Evolutionary conservation across 2,797 vertebrate genomes (phyloP).

Genomic region (Sebastes wilsoni): DNA sequence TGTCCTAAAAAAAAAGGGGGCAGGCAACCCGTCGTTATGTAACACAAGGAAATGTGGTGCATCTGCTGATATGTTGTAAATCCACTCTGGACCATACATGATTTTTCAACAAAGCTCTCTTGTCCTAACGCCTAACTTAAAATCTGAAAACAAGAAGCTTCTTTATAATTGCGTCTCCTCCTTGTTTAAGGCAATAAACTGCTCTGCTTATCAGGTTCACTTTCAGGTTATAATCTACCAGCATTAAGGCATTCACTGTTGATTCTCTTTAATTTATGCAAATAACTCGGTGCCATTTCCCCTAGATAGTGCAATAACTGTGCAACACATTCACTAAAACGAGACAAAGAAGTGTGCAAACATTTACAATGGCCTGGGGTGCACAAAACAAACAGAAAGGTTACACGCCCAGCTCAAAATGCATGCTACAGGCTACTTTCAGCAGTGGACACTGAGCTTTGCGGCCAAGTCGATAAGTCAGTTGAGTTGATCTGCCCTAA

Average conservation of each 20-base stretch:
- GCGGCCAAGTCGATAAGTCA: neutral
- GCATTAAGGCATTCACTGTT: neutral
- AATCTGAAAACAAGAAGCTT: slow-evolving; percentile 37
- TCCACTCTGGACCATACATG: slow-evolving; percentile 57
- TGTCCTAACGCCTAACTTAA: slow-evolving; percentile 50
- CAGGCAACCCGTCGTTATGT: slow-evolving; percentile 67
- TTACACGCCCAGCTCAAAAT: neutral
- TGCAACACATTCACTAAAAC: neutral
- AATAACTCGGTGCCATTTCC: neutral
- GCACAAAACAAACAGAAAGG: neutral
- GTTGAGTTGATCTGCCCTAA: neutral
- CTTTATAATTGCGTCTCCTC: slow-evolving; percentile 9
- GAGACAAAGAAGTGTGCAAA: slow-evolving; percentile 24
- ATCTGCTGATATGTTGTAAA: slow-evolving; percentile 78
- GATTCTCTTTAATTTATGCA: neutral
- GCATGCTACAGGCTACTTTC: neutral
- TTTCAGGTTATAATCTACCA: neutral
- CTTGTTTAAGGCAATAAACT: slow-evolving; percentile 4
- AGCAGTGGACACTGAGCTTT: neutral
- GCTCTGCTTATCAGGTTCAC: slow-evolving; percentile 1
- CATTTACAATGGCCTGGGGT: slow-evolving; percentile 6
- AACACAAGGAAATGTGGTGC: slow-evolving; percentile 78
- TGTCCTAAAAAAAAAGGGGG: slow-evolving; percentile 73
- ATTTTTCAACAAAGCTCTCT: slow-evolving; percentile 67
- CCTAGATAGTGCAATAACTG: neutral